Percentiles rank a stretch among this genome's conserved stretches.
These are phyloP conservation scores for Sesia apiformis DNA, from an alignment of 2,888 invertebrate species.

Conservation along the genomic window DNA sequence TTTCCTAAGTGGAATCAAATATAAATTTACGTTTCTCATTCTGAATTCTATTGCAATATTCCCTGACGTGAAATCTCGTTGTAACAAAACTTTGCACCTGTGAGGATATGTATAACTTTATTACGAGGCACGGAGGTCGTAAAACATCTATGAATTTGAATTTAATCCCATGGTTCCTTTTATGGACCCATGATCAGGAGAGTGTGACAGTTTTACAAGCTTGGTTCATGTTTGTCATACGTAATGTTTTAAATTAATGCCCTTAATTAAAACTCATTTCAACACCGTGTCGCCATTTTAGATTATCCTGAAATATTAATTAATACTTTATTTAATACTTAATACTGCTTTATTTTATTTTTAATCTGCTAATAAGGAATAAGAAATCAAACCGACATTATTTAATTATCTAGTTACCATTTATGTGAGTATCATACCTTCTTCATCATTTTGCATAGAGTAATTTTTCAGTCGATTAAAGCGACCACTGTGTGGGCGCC, in stretches of 20 bases:
- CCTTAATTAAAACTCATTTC: background rate
- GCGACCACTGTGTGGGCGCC: too few species aligned
- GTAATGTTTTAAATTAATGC: background rate
- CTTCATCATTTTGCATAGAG: too few species aligned
- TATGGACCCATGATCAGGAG: slow-evolving; percentile 10
- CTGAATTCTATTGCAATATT: slow-evolving; percentile 9
- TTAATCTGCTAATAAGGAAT: too few species aligned
- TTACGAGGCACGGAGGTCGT: slow-evolving; percentile 12
- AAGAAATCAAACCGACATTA: too few species aligned
- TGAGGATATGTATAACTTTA: slow-evolving; percentile 12
- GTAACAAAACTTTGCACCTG: slow-evolving; percentile 8
- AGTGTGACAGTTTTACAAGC: slow-evolving; percentile 6
- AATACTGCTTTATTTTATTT: too few species aligned
- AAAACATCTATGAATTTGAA: slow-evolving; percentile 17
- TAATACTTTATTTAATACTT: background rate
- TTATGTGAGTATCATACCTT: too few species aligned
- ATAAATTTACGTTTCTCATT: slow-evolving; percentile 3
- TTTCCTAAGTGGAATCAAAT: background rate
- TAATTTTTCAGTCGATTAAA: too few species aligned
- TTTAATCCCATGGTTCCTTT: slow-evolving; percentile 12
- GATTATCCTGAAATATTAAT: background rate
- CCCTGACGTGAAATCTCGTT: slow-evolving; percentile 8
- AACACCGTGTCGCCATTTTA: background rate
- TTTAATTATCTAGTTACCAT: too few species aligned
- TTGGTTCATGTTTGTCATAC: background rate